Conservation (phyloP, 2,113 vertebrate species). For the Pelmatolapia mariae region DNA sequence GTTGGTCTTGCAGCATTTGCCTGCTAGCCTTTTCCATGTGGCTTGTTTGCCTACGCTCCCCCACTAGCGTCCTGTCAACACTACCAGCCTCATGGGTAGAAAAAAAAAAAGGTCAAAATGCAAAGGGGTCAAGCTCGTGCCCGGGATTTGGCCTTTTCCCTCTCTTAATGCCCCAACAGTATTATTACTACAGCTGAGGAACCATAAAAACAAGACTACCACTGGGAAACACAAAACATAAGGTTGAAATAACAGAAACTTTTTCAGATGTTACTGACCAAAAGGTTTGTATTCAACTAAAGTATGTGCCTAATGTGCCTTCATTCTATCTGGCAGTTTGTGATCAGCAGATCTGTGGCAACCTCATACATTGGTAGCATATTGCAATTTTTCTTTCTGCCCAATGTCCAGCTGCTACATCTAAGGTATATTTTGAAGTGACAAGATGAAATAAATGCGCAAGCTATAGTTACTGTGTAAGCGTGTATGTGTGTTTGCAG, state of each 20-base stretch:
- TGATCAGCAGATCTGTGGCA: neutral
- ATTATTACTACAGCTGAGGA: neutral
- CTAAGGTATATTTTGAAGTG: neutral
- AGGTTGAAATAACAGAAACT: neutral
- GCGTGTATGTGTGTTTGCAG: neutral
- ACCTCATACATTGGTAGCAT: neutral
- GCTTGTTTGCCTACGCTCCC: constrained; percentile 43
- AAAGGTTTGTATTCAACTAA: neutral
- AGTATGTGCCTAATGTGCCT: neutral
- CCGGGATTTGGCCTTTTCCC: neutral
- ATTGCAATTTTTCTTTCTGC: neutral
- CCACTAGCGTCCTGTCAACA: constrained; percentile 49
- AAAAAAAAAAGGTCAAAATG: constrained; percentile 25
- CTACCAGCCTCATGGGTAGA: neutral
- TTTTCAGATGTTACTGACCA: neutral
- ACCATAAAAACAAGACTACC: neutral
- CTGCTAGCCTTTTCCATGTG: constrained; percentile 10
- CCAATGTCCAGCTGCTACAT: neutral
- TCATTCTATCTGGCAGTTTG: neutral
- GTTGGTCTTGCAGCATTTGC: neutral
- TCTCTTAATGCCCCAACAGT: neutral
- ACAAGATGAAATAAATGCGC: neutral
- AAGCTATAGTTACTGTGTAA: neutral
- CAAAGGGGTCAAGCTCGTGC: constrained; percentile 19
- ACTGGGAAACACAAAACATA: neutral